Evolutionary conservation across 2,113 vertebrate species (phyloP).

Genomic region (Heterochromis multidens): DNA sequence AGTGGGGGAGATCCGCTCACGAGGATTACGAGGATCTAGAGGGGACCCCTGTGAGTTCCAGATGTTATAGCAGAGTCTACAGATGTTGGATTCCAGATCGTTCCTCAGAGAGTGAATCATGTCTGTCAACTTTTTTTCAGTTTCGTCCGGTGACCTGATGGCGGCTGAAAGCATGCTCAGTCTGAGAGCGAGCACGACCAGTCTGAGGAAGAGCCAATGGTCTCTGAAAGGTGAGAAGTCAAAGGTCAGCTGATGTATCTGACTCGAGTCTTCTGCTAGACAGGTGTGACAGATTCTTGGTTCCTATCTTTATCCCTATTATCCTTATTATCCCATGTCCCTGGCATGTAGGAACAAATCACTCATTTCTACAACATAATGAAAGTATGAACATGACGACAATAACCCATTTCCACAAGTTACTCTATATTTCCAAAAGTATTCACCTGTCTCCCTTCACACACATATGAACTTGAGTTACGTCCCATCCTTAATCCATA

Average conservation of each 20-base stretch:
- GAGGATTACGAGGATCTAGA: slow-evolving; percentile 21
- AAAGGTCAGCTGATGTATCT: background rate
- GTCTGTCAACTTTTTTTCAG: slow-evolving; percentile 26
- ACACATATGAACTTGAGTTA: too few species aligned
- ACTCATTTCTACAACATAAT: too few species aligned
- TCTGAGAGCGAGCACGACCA: slow-evolving; percentile 47
- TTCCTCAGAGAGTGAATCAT: background rate
- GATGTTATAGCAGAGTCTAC: background rate
- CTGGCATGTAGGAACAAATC: background rate
- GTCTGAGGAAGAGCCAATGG: slow-evolving; percentile 67
- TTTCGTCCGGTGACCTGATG: slow-evolving; percentile 11
- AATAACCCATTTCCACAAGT: too few species aligned
- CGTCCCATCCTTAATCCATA: too few species aligned
- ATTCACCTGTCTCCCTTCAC: too few species aligned
- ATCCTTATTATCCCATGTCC: background rate
- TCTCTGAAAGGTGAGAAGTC: slow-evolving; percentile 63
- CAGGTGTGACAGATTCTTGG: background rate
- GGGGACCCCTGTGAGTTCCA: slow-evolving; percentile 40
- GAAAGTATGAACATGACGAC: too few species aligned
- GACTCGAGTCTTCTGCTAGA: background rate
- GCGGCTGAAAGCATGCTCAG: slow-evolving; percentile 65
- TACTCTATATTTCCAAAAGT: too few species aligned
- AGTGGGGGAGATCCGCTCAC: slow-evolving; percentile 34
- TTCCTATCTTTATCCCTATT: background rate
- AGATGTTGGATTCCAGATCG: background rate